These are phyloP conservation scores for Napeogenes sylphis DNA, from an alignment of 2,888 invertebrate genomes.

Conservation along the genomic window DNA sequence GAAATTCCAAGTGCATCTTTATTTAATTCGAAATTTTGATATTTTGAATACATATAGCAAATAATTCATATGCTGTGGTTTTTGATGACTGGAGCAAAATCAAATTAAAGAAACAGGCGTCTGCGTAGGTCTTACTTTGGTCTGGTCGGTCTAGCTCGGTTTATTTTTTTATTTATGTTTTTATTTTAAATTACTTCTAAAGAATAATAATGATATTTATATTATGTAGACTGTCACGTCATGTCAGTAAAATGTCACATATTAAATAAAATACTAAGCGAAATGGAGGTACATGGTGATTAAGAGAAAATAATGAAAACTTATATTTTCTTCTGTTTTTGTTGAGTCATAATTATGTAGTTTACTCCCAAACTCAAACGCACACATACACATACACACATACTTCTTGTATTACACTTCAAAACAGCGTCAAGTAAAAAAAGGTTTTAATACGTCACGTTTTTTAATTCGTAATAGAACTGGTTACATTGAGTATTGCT, in stretches of 20 bases:
- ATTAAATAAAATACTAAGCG: neutral
- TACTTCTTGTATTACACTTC: neutral
- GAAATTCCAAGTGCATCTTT: neutral
- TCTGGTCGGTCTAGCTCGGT: too few relatives aligned
- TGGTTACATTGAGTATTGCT: constrained; percentile 6
- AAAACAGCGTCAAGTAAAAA: too few relatives aligned
- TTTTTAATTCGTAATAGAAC: constrained; percentile 10
- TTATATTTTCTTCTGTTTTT: neutral
- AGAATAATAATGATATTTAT: neutral
- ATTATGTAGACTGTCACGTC: neutral
- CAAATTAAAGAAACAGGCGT: too few relatives aligned
- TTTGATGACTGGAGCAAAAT: too few relatives aligned
- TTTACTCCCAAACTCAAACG: neutral
- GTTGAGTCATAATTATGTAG: neutral
- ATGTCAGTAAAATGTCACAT: neutral
- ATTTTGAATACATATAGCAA: too few relatives aligned
- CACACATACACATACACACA: neutral
- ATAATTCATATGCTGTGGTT: too few relatives aligned
- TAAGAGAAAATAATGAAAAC: constrained; percentile 4
- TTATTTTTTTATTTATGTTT: too few relatives aligned
- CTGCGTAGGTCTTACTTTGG: too few relatives aligned
- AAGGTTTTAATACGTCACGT: neutral
- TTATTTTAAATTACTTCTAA: neutral
- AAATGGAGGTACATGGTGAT: neutral
- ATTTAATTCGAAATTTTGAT: too few relatives aligned